These are phyloP conservation scores for Tigriopus californicus DNA, from an alignment of 2,888 invertebrate species.

Conservation along the genomic window DNA sequence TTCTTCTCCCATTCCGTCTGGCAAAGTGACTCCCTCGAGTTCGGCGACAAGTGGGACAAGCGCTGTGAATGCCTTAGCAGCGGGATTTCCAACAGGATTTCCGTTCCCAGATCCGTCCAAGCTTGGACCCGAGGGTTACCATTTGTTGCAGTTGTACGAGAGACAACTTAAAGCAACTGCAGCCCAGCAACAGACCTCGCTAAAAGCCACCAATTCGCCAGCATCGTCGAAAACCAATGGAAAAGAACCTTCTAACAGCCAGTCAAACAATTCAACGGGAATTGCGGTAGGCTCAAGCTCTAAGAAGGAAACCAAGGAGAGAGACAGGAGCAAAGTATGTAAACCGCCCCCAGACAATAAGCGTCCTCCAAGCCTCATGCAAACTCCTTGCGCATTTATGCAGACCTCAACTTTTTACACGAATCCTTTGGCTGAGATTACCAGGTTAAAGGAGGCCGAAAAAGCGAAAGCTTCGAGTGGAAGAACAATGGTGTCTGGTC, in stretches of 20 bases:
- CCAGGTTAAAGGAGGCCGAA: background rate
- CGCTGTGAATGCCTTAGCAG: background rate
- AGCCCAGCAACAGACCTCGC: background rate
- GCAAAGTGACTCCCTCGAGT: background rate
- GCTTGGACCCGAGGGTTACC: conserved; percentile 1
- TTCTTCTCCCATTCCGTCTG: background rate
- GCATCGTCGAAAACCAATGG: background rate
- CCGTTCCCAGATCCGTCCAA: background rate
- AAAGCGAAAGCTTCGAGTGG: background rate
- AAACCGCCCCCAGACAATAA: conserved; percentile 8
- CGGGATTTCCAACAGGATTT: background rate
- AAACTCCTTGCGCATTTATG: conserved; percentile 11
- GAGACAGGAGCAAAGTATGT: conserved; percentile 8
- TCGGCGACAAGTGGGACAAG: background rate
- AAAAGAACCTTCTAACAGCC: background rate
- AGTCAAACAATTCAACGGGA: background rate
- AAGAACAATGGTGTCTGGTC: no score
- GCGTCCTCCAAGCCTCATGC: conserved; percentile 9
- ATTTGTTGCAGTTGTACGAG: conserved; percentile 12
- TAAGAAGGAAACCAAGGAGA: background rate
- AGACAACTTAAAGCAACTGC: conserved; percentile 4
- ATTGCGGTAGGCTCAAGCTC: background rate
- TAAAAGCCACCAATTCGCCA: background rate
- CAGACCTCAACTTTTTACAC: conserved; percentile 12
- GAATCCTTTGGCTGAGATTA: conserved; percentile 3